These are phyloP conservation scores for Phaenicophaeus curvirostris DNA, from an alignment of 2,797 vertebrate species.

Conservation along the genomic window DNA sequence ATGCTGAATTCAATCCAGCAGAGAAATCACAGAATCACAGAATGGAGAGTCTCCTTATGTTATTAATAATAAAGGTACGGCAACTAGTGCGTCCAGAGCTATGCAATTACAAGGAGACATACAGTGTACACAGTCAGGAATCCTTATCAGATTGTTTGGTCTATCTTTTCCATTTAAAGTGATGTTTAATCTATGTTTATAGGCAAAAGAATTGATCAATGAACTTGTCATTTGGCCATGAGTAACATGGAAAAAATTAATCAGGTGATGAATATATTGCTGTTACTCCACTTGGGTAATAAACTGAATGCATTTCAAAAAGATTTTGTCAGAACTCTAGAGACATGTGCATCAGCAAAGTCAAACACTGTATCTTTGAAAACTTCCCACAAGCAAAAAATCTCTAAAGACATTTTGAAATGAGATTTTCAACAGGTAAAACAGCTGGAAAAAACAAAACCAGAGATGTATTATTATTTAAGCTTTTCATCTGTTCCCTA, in stretches of 20 bases:
- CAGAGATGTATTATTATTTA: constrained; percentile 47
- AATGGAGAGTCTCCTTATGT: background rate
- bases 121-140: constrained; percentile 54
- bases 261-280: constrained; percentile 30
- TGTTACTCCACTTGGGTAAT: background rate
- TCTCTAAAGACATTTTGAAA: background rate
- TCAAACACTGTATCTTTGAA: background rate
- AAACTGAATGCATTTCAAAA: background rate
- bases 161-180: constrained; percentile 65
- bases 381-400: background rate
- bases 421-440: constrained; percentile 25
- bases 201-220: constrained; percentile 61
- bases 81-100: background rate
- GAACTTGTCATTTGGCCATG: constrained; percentile 29
- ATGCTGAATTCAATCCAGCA: background rate
- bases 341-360: background rate
- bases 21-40: background rate
- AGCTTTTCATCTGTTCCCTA: constrained; percentile 77
- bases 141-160: constrained; percentile 71
- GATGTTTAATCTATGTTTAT: constrained; percentile 44
- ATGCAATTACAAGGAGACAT: constrained; percentile 49
- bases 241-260: constrained; percentile 2
- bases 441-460: background rate
- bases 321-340: background rate
- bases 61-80: constrained; percentile 48